phyloP scores from a whole-genome alignment of 1,140 invertebrate genomes.

The Thaumetopoea pityocampa region DNA sequence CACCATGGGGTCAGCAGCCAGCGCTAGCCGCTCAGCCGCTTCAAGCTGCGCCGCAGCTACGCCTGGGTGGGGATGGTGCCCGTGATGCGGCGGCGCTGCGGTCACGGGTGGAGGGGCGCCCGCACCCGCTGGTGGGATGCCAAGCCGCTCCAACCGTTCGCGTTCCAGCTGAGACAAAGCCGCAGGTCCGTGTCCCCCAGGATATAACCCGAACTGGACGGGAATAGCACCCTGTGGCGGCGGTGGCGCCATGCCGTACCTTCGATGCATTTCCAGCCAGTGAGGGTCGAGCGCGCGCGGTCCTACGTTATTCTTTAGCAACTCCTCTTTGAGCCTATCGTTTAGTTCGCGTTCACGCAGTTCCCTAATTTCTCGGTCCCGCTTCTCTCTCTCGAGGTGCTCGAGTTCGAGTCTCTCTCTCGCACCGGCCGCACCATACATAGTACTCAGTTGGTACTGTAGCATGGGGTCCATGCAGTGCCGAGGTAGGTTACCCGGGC shows the following conservation, averaged over 20 bases:
- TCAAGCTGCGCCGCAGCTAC: conserved; percentile 77
- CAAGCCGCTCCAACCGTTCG: conserved; percentile 88
- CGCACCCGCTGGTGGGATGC: conserved; percentile 79
- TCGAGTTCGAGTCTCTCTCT: conserved; percentile 89
- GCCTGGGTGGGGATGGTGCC: conserved; percentile 75
- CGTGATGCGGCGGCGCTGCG: conserved; percentile 53
- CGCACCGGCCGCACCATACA: conserved; percentile 85
- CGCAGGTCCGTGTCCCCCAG: conserved; percentile 79
- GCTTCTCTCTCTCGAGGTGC: conserved; percentile 88
- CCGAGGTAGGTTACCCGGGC: conserved; percentile 78
- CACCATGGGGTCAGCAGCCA: conserved; percentile 76
- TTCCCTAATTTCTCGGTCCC: conserved; percentile 90
- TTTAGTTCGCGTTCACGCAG: conserved; percentile 89
- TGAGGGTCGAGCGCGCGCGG: conserved; percentile 87
- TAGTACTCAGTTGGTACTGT: conserved; percentile 82
- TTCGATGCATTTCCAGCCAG: conserved; percentile 92
- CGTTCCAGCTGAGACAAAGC: conserved; percentile 89
- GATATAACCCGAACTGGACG: conserved; percentile 78
- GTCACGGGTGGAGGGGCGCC: conserved; percentile 69
- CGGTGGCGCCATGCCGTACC: conserved; percentile 70
- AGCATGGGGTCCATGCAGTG: conserved; percentile 86
- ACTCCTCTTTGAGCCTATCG: conserved; percentile 87
- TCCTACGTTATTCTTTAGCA: conserved; percentile 84
- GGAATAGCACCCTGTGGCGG: conserved; percentile 76
- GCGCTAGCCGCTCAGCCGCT: conserved; percentile 66